Percentiles rank a stretch among this genome's conserved stretches.
Conservation (phyloP, 2,888 invertebrate genomes). For the Antheraea yamamai region DNA sequence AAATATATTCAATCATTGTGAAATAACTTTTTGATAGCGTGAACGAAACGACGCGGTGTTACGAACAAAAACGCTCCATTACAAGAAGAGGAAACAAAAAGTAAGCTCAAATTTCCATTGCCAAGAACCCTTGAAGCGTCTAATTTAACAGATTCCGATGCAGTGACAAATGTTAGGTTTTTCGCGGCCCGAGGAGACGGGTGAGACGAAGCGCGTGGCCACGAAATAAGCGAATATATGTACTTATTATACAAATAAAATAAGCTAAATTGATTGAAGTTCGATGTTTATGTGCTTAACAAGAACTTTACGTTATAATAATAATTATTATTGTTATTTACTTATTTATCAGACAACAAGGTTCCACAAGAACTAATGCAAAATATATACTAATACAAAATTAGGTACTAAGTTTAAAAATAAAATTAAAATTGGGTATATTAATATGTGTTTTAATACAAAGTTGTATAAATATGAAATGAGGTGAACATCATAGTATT, state of each 20-base stretch:
- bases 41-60: slow-evolving; percentile 1
- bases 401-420: too few species aligned
- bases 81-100: slow-evolving; percentile 59
- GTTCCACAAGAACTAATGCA: too few species aligned
- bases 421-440: too few species aligned
- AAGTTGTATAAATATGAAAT: too few species aligned
- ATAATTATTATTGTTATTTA: too few species aligned
- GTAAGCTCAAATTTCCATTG: slow-evolving; percentile 58
- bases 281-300: too few species aligned
- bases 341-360: too few species aligned
- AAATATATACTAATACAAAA: too few species aligned
- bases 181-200: slow-evolving; percentile 54
- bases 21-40: slow-evolving; percentile 2
- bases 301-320: too few species aligned
- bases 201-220: slow-evolving; percentile 40
- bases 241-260: not conserved
- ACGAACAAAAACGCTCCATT: slow-evolving; percentile 45
- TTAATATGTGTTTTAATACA: too few species aligned
- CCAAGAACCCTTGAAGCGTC: slow-evolving; percentile 60
- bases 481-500: too few species aligned
- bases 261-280: not conserved
- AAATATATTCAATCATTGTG: not conserved
- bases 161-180: slow-evolving; percentile 79
- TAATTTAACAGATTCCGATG: slow-evolving; percentile 79
- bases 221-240: slow-evolving; percentile 23